Conservation (phyloP, 2,113 vertebrate genomes). For the Aix galericulata region DNA sequence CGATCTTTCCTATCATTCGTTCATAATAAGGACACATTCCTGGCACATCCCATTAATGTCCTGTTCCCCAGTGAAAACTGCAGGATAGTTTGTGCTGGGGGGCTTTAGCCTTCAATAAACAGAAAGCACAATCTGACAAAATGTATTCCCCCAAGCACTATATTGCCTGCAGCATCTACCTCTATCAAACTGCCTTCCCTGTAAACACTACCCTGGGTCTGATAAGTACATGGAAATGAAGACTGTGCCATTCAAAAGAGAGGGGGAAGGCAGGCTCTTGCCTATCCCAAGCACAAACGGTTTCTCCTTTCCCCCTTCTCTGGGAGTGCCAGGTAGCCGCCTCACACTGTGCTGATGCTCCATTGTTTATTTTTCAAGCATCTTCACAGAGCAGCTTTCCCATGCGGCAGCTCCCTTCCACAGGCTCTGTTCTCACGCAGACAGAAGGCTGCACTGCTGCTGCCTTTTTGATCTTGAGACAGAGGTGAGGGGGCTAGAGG, state of each 20-base stretch:
- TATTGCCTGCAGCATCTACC: background rate
- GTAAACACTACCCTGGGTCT: background rate
- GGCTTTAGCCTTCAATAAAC: background rate
- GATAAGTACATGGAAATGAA: background rate
- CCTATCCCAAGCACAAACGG: background rate
- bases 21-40: background rate
- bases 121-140: background rate
- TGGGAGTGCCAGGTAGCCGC: background rate
- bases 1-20: background rate
- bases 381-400: conserved; percentile 42
- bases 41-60: background rate
- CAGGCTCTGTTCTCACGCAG: background rate
- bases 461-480: conserved; percentile 42
- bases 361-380: conserved; percentile 33
- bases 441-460: conserved; percentile 12
- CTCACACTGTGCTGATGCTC: background rate
- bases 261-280: background rate
- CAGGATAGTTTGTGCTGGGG: background rate
- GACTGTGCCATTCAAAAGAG: background rate
- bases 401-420: background rate
- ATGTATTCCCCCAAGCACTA: rapidly evolving
- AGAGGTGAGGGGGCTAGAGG: conserved; percentile 34
- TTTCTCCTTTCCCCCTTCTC: background rate
- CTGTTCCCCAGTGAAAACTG: background rate
- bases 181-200: background rate